These are phyloP conservation scores for Diaphora mendica DNA, from an alignment of 2,888 invertebrate species.

Conservation along the genomic window DNA sequence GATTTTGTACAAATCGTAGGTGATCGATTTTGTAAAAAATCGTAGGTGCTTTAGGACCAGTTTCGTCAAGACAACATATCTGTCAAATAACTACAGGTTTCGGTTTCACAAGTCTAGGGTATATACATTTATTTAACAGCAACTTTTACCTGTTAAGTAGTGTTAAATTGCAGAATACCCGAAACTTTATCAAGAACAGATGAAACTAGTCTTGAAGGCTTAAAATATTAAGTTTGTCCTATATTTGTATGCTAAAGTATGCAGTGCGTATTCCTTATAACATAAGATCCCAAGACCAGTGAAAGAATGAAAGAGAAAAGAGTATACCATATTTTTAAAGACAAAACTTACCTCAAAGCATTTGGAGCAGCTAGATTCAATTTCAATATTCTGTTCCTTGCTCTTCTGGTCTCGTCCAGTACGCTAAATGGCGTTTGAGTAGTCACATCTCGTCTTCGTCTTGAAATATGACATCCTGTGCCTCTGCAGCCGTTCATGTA, in stretches of 20 bases:
- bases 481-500: conserved; percentile 21
- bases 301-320: background rate
- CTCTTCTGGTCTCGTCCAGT: conserved; percentile 87
- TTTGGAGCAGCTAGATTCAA: conserved; percentile 74
- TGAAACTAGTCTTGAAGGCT: background rate
- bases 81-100: no score
- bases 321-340: background rate
- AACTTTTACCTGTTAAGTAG: no score
- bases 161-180: no score
- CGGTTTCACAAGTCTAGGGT: no score
- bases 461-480: conserved; percentile 48
- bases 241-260: background rate
- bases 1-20: background rate
- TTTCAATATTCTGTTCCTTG: conserved; percentile 72
- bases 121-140: no score
- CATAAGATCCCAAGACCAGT: background rate
- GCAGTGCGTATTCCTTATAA: background rate
- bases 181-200: no score
- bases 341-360: conserved; percentile 70
- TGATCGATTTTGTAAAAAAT: background rate
- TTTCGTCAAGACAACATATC: no score
- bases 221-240: background rate
- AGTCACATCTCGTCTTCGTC: conserved; percentile 87
- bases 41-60: background rate
- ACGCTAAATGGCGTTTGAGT: conserved; percentile 92